Evolutionary conservation across 2,888 invertebrate species (phyloP).

Genomic region (Loripinus fragilis): DNA sequence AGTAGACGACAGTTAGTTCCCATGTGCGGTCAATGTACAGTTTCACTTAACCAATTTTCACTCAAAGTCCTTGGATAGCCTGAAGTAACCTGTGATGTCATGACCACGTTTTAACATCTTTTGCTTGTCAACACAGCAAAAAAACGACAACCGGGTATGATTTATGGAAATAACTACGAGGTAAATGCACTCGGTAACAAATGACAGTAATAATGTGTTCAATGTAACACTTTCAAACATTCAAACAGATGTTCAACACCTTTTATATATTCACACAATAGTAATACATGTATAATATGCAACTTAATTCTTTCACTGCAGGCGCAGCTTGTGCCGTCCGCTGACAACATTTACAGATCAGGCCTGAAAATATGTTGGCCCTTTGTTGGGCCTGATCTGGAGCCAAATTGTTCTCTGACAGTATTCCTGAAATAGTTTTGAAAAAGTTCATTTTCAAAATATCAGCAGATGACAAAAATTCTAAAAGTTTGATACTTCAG

Average conservation of each 20-base stretch:
- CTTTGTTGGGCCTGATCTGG: too few species aligned
- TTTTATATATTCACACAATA: too few species aligned
- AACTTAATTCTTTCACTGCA: too few species aligned
- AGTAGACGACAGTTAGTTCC: background rate
- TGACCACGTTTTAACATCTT: background rate
- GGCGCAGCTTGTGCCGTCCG: too few species aligned
- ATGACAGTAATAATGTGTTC: background rate
- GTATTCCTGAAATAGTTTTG: too few species aligned
- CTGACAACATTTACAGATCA: too few species aligned
- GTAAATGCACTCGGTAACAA: background rate
- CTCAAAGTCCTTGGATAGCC: background rate
- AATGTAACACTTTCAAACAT: background rate
- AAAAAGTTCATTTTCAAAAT: too few species aligned
- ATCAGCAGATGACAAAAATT: too few species aligned
- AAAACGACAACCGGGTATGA: background rate
- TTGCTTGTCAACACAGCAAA: background rate
- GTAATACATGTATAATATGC: too few species aligned
- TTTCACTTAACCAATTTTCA: background rate
- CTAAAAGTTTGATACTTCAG: too few species aligned
- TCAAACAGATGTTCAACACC: background rate
- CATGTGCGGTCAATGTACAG: background rate
- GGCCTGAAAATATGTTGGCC: too few species aligned
- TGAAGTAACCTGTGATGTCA: background rate
- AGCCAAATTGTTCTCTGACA: too few species aligned
- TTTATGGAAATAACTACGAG: conserved; percentile 1